Conservation (phyloP, 2,113 vertebrate genomes). For the Sturnira hondurensis region DNA sequence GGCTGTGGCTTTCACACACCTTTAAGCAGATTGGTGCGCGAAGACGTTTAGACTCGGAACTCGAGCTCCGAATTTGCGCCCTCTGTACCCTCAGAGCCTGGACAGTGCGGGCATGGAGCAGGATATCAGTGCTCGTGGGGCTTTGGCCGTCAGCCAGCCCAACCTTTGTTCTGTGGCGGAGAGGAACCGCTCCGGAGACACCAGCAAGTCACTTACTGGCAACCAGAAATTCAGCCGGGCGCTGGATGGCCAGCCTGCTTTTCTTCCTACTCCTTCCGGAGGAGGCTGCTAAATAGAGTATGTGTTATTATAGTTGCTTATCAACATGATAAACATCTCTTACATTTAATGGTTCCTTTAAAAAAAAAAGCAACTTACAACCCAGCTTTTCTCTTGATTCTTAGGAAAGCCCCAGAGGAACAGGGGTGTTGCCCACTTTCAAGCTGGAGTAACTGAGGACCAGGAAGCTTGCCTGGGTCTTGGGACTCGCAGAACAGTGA, state of each 20-base stretch:
- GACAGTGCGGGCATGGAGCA: neutral
- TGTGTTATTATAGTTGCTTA: neutral
- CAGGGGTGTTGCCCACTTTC: neutral
- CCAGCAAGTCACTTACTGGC: neutral
- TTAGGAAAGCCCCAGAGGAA: neutral
- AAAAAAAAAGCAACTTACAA: neutral
- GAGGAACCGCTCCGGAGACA: conserved; percentile 15
- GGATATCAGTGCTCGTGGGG: neutral
- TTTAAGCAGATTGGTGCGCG: neutral
- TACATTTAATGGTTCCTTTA: neutral
- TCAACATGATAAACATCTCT: conserved; percentile 5
- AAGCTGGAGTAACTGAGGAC: neutral
- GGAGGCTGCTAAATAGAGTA: neutral
- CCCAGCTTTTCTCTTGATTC: neutral
- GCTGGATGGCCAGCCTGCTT: neutral
- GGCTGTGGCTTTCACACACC: neutral
- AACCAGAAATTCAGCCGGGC: neutral
- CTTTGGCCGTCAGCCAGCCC: neutral
- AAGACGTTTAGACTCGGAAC: neutral
- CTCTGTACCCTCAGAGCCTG: neutral
- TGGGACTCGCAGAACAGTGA: too few relatives aligned
- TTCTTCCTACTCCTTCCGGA: neutral
- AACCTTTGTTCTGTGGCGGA: conserved; percentile 9
- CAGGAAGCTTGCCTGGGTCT: neutral
- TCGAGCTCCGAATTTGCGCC: neutral